Conservation (phyloP, 2,888 invertebrate genomes). For the Sipha maydis region DNA sequence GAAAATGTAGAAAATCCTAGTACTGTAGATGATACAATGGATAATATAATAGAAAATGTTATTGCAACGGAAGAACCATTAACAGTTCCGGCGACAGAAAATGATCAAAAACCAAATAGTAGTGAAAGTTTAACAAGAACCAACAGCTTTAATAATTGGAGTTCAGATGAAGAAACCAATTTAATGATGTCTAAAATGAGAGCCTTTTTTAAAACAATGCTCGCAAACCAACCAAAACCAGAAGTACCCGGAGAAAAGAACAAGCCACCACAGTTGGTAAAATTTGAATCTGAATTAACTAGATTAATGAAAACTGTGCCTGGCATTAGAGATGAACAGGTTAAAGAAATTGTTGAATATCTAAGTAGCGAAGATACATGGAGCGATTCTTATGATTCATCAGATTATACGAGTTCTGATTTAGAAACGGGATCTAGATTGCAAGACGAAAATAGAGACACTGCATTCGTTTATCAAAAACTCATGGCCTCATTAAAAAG, state of each 20-base stretch:
- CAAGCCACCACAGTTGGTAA: slow-evolving; percentile 86
- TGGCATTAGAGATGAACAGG: slow-evolving; percentile 89
- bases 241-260: slow-evolving; percentile 69
- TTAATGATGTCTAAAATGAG: slow-evolving; percentile 95
- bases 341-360: slow-evolving; percentile 91
- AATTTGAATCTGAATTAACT: slow-evolving; percentile 89
- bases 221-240: slow-evolving; percentile 72
- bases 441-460: slow-evolving; percentile 72
- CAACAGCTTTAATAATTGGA: slow-evolving; percentile 94
- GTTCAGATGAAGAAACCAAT: slow-evolving; percentile 92
- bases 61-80: slow-evolving; percentile 26
- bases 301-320: slow-evolving; percentile 93
- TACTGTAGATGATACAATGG: slow-evolving; percentile 74
- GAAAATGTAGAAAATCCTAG: slow-evolving; percentile 62
- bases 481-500: slow-evolving; percentile 85
- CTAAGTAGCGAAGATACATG: slow-evolving; percentile 91
- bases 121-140: slow-evolving; percentile 76
- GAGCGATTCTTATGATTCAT: slow-evolving; percentile 93
- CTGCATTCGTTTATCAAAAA: slow-evolving; percentile 87
- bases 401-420: slow-evolving; percentile 90
- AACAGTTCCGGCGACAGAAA: neutral
- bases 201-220: slow-evolving; percentile 90
- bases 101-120: slow-evolving; percentile 43
- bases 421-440: slow-evolving; percentile 75
- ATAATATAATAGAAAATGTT: slow-evolving; percentile 66